phyloP scores from a whole-genome alignment of 2,113 vertebrate species.

The Odontophorus gujanensis region DNA sequence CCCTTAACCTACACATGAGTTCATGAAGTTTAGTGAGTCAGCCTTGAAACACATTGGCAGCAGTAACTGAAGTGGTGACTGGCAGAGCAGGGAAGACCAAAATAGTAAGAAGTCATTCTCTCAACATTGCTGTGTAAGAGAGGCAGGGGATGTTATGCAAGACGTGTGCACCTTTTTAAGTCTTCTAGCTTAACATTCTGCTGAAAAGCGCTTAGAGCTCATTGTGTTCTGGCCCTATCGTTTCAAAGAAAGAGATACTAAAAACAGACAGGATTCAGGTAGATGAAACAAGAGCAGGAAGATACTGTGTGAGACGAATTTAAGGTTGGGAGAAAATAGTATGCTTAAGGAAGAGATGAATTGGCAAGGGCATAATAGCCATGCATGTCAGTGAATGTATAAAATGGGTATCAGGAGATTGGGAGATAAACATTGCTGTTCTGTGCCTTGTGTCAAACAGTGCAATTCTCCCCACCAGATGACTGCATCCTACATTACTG shows the following conservation, averaged over 20 bases:
- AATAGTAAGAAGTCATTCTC: neutral
- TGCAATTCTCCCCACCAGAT: neutral
- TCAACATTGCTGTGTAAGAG: neutral
- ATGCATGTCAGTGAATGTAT: neutral
- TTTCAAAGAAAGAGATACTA: neutral
- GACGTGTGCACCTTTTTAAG: neutral
- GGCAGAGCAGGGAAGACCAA: neutral
- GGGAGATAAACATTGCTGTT: neutral
- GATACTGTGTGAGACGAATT: neutral
- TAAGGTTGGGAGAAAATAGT: neutral
- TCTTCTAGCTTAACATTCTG: neutral
- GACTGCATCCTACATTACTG: fast-evolving
- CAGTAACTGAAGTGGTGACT: neutral
- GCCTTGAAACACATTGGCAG: neutral
- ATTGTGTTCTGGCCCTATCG: neutral
- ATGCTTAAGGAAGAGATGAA: neutral
- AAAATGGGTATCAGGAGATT: neutral
- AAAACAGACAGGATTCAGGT: neutral
- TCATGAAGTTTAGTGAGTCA: neutral
- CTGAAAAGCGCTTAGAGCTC: neutral
- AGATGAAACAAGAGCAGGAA: neutral
- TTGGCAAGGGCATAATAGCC: neutral
- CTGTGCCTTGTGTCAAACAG: no score
- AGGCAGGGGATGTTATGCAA: neutral
- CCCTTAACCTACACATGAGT: neutral